These are phyloP conservation scores for Zophobas morio DNA, from an alignment of 1,140 invertebrate genomes.

Conservation along the genomic window DNA sequence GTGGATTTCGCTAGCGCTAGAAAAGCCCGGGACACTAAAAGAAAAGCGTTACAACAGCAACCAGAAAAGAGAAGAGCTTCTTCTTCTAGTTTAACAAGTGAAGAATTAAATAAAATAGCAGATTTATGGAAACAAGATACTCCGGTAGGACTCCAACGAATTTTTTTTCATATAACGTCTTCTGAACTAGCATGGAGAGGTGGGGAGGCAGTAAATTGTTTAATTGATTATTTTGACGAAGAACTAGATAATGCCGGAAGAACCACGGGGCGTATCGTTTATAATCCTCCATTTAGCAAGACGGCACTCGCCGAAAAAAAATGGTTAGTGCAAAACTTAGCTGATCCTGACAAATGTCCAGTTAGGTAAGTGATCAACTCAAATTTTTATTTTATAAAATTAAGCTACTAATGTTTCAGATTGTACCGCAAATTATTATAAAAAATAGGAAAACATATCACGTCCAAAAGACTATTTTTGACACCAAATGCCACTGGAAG, in stretches of 20 bases:
- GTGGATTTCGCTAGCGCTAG: no score
- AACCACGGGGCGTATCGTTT: constrained; percentile 1
- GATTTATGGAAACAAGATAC: constrained; percentile 42
- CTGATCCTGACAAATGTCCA: no score
- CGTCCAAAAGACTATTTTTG: no score
- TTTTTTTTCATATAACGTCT: constrained; percentile 49
- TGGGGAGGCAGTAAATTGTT: constrained; percentile 18
- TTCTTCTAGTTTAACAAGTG: neutral
- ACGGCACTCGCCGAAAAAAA: neutral
- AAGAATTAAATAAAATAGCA: neutral
- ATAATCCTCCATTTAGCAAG: constrained; percentile 3
- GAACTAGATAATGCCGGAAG: constrained; percentile 30
- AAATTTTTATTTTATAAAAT: no score
- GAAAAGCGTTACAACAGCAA: neutral
- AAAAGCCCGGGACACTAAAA: neutral
- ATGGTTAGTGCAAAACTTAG: neutral
- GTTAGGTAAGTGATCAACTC: no score
- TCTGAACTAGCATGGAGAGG: constrained; percentile 46
- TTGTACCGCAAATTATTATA: no score
- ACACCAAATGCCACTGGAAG: no score
- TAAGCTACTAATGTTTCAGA: no score
- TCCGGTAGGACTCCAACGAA: constrained; percentile 38
- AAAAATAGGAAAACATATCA: no score
- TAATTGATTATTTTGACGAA: constrained; percentile 44
- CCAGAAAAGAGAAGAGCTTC: neutral